Base-by-base conservation (phyloP, 2,888 invertebrate genomes). In the Caenorhabditis drosophilae region DNA sequence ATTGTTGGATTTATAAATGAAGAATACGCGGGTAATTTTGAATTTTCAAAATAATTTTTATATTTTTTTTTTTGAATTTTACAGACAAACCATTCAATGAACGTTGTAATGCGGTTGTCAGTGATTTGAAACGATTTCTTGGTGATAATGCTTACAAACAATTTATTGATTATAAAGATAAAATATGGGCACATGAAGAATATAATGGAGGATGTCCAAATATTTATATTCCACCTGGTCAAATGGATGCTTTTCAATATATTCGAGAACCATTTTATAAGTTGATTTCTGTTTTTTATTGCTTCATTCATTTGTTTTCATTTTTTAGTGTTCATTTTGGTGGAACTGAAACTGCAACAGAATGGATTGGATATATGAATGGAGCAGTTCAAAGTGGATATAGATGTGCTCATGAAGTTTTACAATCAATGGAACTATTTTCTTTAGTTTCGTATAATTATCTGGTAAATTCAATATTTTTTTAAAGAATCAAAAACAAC, bases 191-290 rank as follows among this genome's bases (percentile, higher is more conserved):
- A 4, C 81, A 79, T 23, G 86, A 86, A 60, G 83, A 81, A 40
- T 85, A 84, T 75, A 81, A 83, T 18, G 85, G 85, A 2, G 86
- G 86, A 4, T 85, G 86, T 63, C 85, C 85, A 6, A 72, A 83
- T 81, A 11, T 76, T 74, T 57, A 83, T 78, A 73, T 83, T 77
- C 70, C 85, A 82, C 22, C 85, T 84, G 76, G 76, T 22, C 67
- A 74, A 41, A 74, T 72, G 70, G 74, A 70, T n/a, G 70, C 69
- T 2, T 74, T 50, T 51, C 42, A 55, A 22, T 38, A 47, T 9
- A 70, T 76, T 36, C 53, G 76, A 16, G 70, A 76, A 38, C 74
- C 74, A 18, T 63, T 66, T 46, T 51, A 69, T 36, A 61, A 58
- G 73, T 75, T 49, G 44, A 49, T 26, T 46, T 45, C 31, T 18